Conservation (phyloP, 2,113 vertebrate genomes). For the Brevimyrus niger region DNA sequence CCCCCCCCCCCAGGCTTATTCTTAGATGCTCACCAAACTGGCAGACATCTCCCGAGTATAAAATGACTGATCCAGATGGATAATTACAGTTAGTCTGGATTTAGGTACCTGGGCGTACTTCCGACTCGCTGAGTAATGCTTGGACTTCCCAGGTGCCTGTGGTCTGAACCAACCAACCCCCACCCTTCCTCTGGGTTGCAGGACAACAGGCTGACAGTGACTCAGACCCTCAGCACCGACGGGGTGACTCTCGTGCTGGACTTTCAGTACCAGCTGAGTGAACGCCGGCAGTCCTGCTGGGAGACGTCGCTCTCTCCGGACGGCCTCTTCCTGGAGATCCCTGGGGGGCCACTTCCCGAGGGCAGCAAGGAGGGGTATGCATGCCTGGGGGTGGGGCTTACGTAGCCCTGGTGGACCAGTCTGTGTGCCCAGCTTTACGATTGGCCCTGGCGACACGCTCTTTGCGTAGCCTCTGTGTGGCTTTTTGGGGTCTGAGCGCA, state of each 20-base stretch:
- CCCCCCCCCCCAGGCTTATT: not conserved
- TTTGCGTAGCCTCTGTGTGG: not conserved
- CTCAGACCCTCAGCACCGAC: constrained; percentile 67
- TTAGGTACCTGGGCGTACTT: not conserved
- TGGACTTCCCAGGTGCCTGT: not conserved
- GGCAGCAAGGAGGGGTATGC: constrained; percentile 81
- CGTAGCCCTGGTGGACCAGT: not conserved
- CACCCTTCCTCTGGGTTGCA: constrained; percentile 26
- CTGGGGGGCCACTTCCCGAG: constrained; percentile 73
- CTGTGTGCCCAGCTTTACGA: not conserved
- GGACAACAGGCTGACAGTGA: constrained; percentile 81
- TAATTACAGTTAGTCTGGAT: not conserved
- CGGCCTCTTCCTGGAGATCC: constrained; percentile 78
- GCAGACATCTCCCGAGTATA: not conserved
- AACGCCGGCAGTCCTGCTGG: constrained; percentile 71
- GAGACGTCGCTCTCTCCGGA: constrained; percentile 70
- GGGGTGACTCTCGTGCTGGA: constrained; percentile 67
- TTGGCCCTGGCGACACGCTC: constrained; percentile 11
- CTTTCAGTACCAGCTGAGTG: constrained; percentile 75
- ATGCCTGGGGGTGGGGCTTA: constrained; percentile 7
- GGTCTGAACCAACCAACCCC: not conserved
- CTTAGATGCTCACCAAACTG: not conserved
- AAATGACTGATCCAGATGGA: not conserved
- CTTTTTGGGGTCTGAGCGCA: not conserved
- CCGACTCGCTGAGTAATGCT: not conserved